Conservation (phyloP, 2,113 vertebrate species). For the Crypturellus undulatus region DNA sequence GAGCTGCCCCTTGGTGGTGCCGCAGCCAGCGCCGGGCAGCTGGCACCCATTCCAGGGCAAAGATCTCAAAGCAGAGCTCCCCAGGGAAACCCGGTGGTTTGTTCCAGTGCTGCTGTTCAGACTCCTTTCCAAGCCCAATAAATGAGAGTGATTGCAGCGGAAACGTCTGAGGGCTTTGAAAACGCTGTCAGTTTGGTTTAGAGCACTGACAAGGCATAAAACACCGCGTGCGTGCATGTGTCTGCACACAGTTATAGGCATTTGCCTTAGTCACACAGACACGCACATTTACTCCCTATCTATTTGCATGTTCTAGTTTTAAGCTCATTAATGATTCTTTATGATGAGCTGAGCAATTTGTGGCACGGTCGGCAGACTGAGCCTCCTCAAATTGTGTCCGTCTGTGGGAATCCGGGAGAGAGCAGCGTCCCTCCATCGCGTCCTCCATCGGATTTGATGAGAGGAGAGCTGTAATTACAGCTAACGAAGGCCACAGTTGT, state of each 20-base stretch:
- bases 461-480: not conserved
- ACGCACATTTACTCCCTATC: not conserved
- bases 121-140: not conserved
- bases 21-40: rapidly evolving
- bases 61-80: not conserved
- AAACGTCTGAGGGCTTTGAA: not conserved
- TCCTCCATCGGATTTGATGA: not conserved
- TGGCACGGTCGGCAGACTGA: not conserved
- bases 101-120: not conserved
- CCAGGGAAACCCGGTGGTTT: not conserved
- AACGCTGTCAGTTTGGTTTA: not conserved
- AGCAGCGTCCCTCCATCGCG: not conserved
- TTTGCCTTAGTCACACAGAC: not conserved
- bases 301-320: not conserved
- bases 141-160: not conserved
- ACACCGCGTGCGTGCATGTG: not conserved
- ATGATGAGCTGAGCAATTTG: not conserved
- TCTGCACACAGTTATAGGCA: not conserved
- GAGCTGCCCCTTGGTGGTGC: not conserved
- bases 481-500: not conserved
- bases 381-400: not conserved
- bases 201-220: not conserved
- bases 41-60: not conserved
- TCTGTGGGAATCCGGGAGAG: not conserved
- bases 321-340: not conserved